Evolutionary conservation across 2,113 vertebrate genomes (phyloP), one percentile per base, ranked within the genome.

Genomic region (Heterocephalus glaber): DNA sequence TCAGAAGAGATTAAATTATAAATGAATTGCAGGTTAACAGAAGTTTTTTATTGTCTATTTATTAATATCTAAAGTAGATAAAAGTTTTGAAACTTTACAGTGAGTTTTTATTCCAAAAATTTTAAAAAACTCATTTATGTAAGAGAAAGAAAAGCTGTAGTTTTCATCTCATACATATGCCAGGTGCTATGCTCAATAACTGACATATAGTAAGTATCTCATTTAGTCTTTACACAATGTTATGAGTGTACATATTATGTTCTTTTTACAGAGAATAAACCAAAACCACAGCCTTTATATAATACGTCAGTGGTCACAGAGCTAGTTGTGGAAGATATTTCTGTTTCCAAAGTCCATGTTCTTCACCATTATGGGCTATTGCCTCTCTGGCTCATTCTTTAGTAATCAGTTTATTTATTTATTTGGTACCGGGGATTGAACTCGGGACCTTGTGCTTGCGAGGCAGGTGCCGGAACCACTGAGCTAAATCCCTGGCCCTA

Each of bases 1-100:
- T 35, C 17, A 90, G 86, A 72, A 92, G 79, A 94, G 26, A 19
- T 82, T 82, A 91, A 86, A 68, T 85, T 85, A 79, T 77, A 85
- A 89, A 58, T 63, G 9, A 68, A n/a, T 56, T 90, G 19, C 41
- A 52, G 26, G n/a, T 74, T 81, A 47, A 76, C 41, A 81, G n/a
- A 76, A 47, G 6, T 52, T 16, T 87, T 95, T 86, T 44, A 74
- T 68, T 93, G 44, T 95, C 33, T 80, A 1, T 47, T 74, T 80
- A 1, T 66, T 76, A 85, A 54, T 65, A 80, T 79, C 70, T 6
- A 63, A 74, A 81, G 58, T 65, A 30, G 44, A 89, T 66, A 88
- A 65, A 76, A 28, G 2, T 90, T 84, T 74, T 90, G 47, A 85
- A 52, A 84, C 47, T 68, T 88, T 76, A 70, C 28, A 89, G 17